These are phyloP conservation scores for Drosophila rubida DNA, from an alignment of 2,888 invertebrate species.

Conservation along the genomic window DNA sequence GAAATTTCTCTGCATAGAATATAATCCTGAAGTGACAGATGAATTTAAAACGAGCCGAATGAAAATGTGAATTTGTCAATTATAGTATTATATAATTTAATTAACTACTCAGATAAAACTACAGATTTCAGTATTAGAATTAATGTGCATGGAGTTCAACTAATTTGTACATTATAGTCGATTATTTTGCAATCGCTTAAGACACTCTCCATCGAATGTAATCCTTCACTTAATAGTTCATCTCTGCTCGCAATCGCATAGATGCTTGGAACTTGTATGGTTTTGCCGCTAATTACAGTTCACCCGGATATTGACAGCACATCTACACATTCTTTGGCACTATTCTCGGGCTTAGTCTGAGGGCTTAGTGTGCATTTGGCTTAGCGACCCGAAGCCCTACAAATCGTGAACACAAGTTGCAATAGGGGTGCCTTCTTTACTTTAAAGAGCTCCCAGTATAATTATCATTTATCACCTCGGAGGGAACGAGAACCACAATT, in stretches of 20 bases:
- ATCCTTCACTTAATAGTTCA: constrained; percentile 1
- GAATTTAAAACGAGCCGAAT: too few species aligned
- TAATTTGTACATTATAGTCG: too few species aligned
- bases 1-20: too few species aligned
- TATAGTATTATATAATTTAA: too few species aligned
- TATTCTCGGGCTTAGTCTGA: background rate
- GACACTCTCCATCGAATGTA: background rate
- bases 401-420: constrained; percentile 9
- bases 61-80: too few species aligned
- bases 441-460: constrained; percentile 40
- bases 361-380: constrained; percentile 35
- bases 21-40: too few species aligned
- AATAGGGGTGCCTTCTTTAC: background rate
- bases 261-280: constrained; percentile 58
- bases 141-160: too few species aligned
- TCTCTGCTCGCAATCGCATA: constrained; percentile 22
- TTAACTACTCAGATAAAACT: too few species aligned
- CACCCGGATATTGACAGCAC: constrained; percentile 70
- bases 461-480: constrained; percentile 59
- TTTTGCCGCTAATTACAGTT: constrained; percentile 77
- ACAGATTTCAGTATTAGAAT: too few species aligned
- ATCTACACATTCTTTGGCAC: constrained; percentile 34
- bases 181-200: constrained; percentile 1
- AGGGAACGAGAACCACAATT: constrained; percentile 54
- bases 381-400: constrained; percentile 39